These are phyloP conservation scores for Amphiprion ocellaris DNA, from an alignment of 2,113 vertebrate genomes.

Conservation along the genomic window DNA sequence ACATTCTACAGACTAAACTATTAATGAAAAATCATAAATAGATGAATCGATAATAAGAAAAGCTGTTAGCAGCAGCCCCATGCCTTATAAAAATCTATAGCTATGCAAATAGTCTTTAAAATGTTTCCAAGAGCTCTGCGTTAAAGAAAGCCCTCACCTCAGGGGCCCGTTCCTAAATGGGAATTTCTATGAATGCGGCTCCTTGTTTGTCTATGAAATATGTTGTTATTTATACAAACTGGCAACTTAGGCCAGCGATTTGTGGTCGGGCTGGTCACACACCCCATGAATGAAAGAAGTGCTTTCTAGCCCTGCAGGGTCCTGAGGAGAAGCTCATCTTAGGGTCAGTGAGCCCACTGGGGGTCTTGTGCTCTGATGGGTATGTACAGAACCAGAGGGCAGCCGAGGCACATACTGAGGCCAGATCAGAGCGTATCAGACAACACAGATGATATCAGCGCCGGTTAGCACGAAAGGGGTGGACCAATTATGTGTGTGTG, in stretches of 20 bases:
- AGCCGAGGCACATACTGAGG: slow-evolving; percentile 29
- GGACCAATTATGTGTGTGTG: slow-evolving; percentile 57
- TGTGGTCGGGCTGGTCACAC: slow-evolving; percentile 8
- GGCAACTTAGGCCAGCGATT: slow-evolving; percentile 22
- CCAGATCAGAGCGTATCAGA: slow-evolving; percentile 65
- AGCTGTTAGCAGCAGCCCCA: neutral
- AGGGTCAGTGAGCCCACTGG: slow-evolving; percentile 61
- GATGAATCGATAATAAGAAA: neutral
- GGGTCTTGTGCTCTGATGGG: slow-evolving; percentile 54
- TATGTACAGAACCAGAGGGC: slow-evolving; percentile 48
- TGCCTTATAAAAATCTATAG: neutral
- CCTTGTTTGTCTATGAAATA: slow-evolving; percentile 41
- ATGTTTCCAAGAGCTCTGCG: neutral
- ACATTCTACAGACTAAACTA: neutral
- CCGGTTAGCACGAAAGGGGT: slow-evolving; percentile 45
- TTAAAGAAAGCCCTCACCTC: neutral
- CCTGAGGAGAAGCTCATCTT: slow-evolving; percentile 55
- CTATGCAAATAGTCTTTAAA: neutral
- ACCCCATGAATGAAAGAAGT: slow-evolving; percentile 24
- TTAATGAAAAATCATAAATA: neutral
- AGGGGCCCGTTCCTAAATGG: slow-evolving; percentile 1
- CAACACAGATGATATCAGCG: slow-evolving; percentile 66
- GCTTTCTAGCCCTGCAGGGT: slow-evolving; percentile 33
- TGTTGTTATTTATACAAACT: slow-evolving; percentile 14
- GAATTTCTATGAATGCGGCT: slow-evolving; percentile 23